Evolutionary conservation across 2,113 vertebrate genomes (phyloP), one percentile per base, ranked within the genome.

Genomic region (Zapus hudsonius): DNA sequence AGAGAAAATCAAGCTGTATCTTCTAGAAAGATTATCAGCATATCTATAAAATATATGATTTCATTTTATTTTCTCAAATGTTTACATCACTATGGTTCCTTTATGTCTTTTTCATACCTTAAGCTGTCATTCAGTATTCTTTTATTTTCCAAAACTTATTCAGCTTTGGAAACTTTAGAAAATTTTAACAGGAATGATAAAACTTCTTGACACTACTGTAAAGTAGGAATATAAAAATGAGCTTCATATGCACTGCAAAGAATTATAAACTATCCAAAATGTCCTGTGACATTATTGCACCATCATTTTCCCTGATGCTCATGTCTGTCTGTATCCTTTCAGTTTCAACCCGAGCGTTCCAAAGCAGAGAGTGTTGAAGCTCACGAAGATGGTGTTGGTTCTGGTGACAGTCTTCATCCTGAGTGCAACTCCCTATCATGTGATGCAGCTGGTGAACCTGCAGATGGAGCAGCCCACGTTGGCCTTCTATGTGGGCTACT

Each of bases 401-500:
- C 94, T 98, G 61, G 97, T 97, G 73, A 89, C 87, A 0, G 38
- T 97, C 64, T 98, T 97, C 75, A 75, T 98, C 75, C 80, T 97
- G 40, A 98, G 97, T 4, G 38, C 97, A 67, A 95, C 95, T 5
- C 97, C 97, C 0, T 98, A 98, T 83, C 97, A 97, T 0, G 16
- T 97, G 61, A 97, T 98, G 38, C 98, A 98, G 73, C 93, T 98
- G 82, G 94, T 96, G 75, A 97, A 98, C 90, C 90, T 98, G 55
- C 92, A 95, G 47, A 63, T 97, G 87, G 95, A 84, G 61, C 95
- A 97, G 66, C 97, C 93, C 1, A 81, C 95, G 0, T 73, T 97
- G 72, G 95, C 94, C 31, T 98, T 98, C 96, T 97, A 95, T 0
- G 6, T 97, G 40, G 96, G 94, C 96, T 98, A 97, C 87, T 97